A percentile compares a stretch with the other conserved stretches of the same genome.
Conservation (phyloP, 2,797 vertebrate species). For the Siniperca scherzeri region DNA sequence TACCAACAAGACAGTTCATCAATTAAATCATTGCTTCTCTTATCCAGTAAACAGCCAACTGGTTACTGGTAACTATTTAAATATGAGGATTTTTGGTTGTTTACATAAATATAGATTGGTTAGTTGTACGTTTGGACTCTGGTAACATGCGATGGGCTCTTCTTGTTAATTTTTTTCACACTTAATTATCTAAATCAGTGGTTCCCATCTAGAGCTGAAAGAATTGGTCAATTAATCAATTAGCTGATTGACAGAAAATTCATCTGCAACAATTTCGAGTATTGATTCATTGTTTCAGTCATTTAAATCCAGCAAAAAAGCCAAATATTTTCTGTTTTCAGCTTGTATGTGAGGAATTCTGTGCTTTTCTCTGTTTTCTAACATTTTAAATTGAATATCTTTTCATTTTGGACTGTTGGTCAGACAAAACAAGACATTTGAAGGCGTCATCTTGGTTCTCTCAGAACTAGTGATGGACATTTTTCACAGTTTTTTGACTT, state of each 20-base stretch:
- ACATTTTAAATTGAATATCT: neutral
- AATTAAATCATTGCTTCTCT: neutral
- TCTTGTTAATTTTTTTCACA: neutral
- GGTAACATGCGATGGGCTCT: neutral
- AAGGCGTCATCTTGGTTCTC: neutral
- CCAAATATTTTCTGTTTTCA: neutral
- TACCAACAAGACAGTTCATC: constrained; percentile 10
- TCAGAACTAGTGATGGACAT: neutral
- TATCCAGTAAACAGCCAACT: neutral
- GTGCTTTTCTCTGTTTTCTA: neutral
- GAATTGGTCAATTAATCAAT: neutral
- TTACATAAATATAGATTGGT: neutral
- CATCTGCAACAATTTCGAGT: neutral
- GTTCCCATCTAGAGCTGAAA: neutral
- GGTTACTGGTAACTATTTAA: neutral
- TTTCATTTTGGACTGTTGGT: neutral
- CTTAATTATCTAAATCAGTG: neutral
- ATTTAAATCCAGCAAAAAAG: neutral
- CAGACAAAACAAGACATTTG: neutral
- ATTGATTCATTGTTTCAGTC: neutral
- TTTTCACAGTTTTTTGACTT: neutral
- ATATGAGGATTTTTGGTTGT: neutral
- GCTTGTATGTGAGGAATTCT: neutral
- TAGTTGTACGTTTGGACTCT: too few relatives aligned
- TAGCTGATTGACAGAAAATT: neutral